Percentiles rank a stretch among this genome's conserved stretches.
Conservation (phyloP, 2,888 invertebrate species). For the Oscheius sp. region DNA sequence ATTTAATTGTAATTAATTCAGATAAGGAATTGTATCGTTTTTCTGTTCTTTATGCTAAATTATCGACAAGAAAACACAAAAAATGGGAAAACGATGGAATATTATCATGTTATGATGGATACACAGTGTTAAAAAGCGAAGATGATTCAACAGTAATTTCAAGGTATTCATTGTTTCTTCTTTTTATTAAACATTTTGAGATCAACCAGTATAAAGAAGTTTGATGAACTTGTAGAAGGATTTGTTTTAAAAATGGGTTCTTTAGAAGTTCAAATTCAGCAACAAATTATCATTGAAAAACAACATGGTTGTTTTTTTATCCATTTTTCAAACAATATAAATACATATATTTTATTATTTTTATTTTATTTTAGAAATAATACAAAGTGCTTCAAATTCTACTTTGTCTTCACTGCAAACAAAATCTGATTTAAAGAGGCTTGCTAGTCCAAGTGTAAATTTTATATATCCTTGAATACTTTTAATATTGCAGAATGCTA, state of each 20-base stretch:
- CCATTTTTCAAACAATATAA: too few species aligned
- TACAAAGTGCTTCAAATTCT: too few species aligned
- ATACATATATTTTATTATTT: too few species aligned
- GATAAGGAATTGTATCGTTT: slow-evolving; percentile 43
- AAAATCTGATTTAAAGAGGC: neutral
- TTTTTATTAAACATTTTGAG: slow-evolving; percentile 19
- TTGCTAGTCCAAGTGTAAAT: neutral
- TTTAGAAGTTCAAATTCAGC: slow-evolving; percentile 51
- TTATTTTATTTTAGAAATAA: too few species aligned
- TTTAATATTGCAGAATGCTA: neutral
- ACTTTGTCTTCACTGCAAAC: too few species aligned
- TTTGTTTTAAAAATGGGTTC: slow-evolving; percentile 47
- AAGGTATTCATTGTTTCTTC: neutral
- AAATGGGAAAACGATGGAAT: slow-evolving; percentile 60
- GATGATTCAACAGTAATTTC: slow-evolving; percentile 28
- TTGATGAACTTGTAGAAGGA: slow-evolving; percentile 49
- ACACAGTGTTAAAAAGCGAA: slow-evolving; percentile 38
- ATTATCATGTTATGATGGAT: slow-evolving; percentile 37
- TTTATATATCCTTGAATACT: neutral
- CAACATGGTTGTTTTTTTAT: too few species aligned
- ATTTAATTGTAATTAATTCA: too few species aligned
- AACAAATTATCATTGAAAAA: too few species aligned
- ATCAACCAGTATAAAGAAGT: slow-evolving; percentile 39
- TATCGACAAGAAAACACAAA: slow-evolving; percentile 58
- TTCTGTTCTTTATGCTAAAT: slow-evolving; percentile 52